phyloP scores from a whole-genome alignment of 2,113 vertebrate genomes.

The Pandion haliaetus region DNA sequence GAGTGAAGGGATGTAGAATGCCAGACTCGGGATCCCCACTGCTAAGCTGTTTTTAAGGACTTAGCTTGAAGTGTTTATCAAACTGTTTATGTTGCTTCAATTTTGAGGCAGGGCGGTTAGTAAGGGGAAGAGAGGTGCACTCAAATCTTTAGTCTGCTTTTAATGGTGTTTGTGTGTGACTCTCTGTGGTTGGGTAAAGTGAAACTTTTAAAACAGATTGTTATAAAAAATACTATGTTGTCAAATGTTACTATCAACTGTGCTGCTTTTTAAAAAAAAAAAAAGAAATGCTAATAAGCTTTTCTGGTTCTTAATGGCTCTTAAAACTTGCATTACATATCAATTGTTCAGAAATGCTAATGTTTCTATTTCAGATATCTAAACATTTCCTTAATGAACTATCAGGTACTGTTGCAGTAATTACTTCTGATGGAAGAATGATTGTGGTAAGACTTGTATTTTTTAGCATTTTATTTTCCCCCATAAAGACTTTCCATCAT shows the following conservation, averaged over 20 bases:
- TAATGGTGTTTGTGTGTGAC: not conserved
- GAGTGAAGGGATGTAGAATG: not conserved
- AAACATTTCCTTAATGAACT: conserved; percentile 72
- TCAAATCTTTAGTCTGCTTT: not conserved
- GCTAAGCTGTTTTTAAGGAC: not conserved
- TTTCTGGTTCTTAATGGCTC: not conserved
- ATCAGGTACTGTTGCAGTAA: conserved; percentile 93
- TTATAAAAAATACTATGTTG: not conserved
- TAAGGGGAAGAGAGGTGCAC: not conserved
- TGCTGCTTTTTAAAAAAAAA: not conserved
- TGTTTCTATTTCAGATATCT: not conserved
- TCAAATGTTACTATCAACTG: accelerated
- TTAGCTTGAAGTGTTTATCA: not conserved
- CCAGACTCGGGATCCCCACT: not conserved
- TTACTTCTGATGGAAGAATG: conserved; percentile 97
- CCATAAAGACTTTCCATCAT: not conserved
- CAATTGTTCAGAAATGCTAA: not conserved
- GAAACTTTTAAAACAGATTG: not conserved
- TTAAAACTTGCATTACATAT: accelerated
- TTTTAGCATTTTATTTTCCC: not conserved
- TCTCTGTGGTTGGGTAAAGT: not conserved
- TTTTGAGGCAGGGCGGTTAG: not conserved
- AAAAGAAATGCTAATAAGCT: not conserved
- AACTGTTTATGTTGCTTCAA: not conserved
- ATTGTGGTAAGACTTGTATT: conserved; percentile 85